A percentile compares a stretch with the other conserved stretches of the same genome.
These are phyloP conservation scores for Catostomus latipinnis DNA, from an alignment of 2,797 vertebrate species.

Conservation along the genomic window DNA sequence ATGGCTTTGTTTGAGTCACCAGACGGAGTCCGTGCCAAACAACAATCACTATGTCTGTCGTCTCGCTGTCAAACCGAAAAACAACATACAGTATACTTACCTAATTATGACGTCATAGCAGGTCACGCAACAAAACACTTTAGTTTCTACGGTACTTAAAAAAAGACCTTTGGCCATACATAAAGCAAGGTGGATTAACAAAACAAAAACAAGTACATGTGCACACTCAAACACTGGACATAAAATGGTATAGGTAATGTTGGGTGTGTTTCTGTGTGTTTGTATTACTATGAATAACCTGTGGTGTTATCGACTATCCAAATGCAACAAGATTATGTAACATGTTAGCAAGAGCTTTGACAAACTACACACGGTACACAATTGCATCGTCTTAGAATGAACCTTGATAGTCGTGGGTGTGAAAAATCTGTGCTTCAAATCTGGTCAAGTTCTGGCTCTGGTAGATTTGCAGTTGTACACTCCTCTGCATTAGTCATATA, in stretches of 20 bases:
- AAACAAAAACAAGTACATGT: neutral
- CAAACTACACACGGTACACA: slow-evolving; percentile 24
- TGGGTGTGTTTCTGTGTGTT: slow-evolving; percentile 17
- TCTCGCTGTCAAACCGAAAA: neutral
- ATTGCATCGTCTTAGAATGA: neutral
- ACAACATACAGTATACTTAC: neutral
- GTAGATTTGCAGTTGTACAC: neutral
- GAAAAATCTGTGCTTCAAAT: slow-evolving; percentile 37
- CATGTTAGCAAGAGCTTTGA: slow-evolving; percentile 3
- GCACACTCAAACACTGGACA: neutral
- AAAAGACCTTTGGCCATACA: neutral
- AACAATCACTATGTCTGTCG: neutral
- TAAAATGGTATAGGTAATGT: neutral
- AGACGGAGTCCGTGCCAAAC: slow-evolving; percentile 15
- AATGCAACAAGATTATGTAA: slow-evolving; percentile 45
- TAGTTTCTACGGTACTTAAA: neutral
- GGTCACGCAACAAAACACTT: neutral
- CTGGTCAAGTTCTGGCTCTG: slow-evolving; percentile 11
- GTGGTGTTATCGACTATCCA: slow-evolving; percentile 8
- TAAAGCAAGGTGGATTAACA: neutral
- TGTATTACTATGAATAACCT: slow-evolving; percentile 41
- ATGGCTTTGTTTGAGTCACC: neutral
- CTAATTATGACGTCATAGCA: neutral
- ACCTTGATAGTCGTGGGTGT: slow-evolving; percentile 32
- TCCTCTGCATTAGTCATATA: slow-evolving; percentile 40